Evolutionary conservation across 64 coral and sea anemone species (phyloP).

Genomic region (Cladopsammia gracilis): DNA sequence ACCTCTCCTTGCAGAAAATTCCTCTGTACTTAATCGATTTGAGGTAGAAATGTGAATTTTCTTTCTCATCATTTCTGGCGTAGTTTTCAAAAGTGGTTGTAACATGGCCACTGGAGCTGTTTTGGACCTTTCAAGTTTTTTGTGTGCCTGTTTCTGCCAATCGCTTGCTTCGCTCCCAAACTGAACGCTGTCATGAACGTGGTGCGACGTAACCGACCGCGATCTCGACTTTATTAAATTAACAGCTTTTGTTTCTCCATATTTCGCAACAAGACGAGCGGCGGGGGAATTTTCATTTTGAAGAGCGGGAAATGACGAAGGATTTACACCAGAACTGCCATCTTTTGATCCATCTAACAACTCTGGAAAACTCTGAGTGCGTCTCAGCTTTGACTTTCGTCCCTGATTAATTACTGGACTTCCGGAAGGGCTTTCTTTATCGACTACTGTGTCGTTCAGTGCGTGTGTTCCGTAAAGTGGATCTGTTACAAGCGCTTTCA

Average conservation of each 20-base stretch:
- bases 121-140: constrained; percentile 80
- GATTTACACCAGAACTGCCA: not conserved
- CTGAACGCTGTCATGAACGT: not conserved
- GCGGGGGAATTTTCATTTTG: not conserved
- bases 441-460: not conserved
- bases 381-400: not conserved
- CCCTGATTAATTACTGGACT: not conserved
- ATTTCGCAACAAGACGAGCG: not conserved
- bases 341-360: not conserved
- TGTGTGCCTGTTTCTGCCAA: constrained; percentile 19
- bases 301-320: not conserved
- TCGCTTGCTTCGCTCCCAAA: not conserved
- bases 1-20: not conserved
- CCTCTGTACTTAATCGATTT: constrained; percentile 19
- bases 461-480: constrained; percentile 37
- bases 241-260: not conserved
- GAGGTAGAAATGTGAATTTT: constrained; percentile 46
- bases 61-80: constrained; percentile 43
- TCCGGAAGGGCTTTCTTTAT: not conserved
- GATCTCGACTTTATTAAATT: not conserved
- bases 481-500: constrained; percentile 23
- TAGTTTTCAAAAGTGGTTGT: constrained; percentile 72
- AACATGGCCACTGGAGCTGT: constrained; percentile 67
- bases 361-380: constrained; percentile 26
- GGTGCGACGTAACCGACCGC: not conserved